These are phyloP conservation scores for Macrotis lagotis DNA, from an alignment of 2,113 vertebrate species.

Conservation along the genomic window DNA sequence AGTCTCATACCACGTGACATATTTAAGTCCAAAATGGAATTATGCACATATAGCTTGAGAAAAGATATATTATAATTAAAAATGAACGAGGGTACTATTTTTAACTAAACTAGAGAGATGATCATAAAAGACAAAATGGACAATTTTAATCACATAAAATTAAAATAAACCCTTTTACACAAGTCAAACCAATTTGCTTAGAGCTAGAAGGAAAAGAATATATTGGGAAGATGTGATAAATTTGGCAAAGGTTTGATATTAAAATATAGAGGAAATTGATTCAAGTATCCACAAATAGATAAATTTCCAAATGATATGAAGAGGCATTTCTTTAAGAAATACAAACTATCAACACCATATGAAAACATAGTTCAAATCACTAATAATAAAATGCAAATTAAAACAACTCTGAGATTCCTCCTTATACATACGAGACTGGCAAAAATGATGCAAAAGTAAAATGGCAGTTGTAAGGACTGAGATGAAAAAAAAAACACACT, in stretches of 20 bases:
- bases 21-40: not conserved
- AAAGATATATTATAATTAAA: not conserved
- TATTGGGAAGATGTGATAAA: not conserved
- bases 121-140: not conserved
- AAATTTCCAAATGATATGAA: not conserved
- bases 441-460: not conserved
- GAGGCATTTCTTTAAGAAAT: not conserved
- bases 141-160: not conserved
- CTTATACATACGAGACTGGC: not conserved
- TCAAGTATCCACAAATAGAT: not conserved
- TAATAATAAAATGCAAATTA: not conserved
- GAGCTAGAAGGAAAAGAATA: not conserved
- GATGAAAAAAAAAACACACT: not conserved
- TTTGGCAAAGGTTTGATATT: not conserved
- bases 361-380: not conserved
- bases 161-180: not conserved
- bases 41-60: not conserved
- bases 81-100: not conserved
- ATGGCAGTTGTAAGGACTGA: not conserved
- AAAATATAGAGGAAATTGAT: too few relatives aligned
- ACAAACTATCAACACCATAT: not conserved
- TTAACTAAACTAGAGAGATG: not conserved
- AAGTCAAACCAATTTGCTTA: not conserved
- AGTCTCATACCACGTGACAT: not conserved
- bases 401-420: not conserved